Evolutionary conservation across 1,140 invertebrate species (phyloP), one percentile per base, ranked within the genome.

Genomic region (Aricia agestis): DNA sequence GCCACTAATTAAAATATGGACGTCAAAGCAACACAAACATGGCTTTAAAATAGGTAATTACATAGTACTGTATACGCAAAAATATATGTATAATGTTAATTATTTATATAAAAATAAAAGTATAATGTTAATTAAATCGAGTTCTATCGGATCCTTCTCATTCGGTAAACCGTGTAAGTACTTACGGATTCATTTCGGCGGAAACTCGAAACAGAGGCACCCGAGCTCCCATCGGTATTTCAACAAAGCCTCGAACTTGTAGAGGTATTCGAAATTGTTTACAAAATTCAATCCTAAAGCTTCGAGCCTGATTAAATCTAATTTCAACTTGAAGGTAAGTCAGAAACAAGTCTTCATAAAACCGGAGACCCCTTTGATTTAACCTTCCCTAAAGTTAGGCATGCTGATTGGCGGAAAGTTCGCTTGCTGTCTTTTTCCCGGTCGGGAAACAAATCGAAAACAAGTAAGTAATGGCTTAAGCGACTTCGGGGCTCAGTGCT

Each of bases 281-380:
- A 91, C 87, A 91, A 90, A 91, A 91, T 91, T 90, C 87, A 91
- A 91, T 90, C 89, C 86, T 89, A 86, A 90, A 91, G 86, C 87
- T 89, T 84, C 86, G 87, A 85, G 86, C 81, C 89, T 90, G 89
- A 90, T 90, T 90, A 91, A 91, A 91, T 91, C 89, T 91, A 91
- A 91, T 91, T 91, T 90, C 89, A 91, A 91, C 86, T 91, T 86
- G 81, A 87, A 90, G 89, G 89, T 91, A 91, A 91, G 87, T 91
- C 89, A 89, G 84, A 91, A 91, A 91, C 90, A 91, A 91, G 89
- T 90, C 89, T 90, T 90, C 87, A 90, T 91, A 90, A 91, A 91
- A 91, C 86, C 89, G 85, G 84, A 87, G 84, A 87, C 84, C 87
- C 86, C 88, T 91, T 91, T 90, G 89, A 91, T 91, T 91, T 90